phyloP scores from a whole-genome alignment of 2,888 invertebrate genomes.

The Craniophora ligustri region DNA sequence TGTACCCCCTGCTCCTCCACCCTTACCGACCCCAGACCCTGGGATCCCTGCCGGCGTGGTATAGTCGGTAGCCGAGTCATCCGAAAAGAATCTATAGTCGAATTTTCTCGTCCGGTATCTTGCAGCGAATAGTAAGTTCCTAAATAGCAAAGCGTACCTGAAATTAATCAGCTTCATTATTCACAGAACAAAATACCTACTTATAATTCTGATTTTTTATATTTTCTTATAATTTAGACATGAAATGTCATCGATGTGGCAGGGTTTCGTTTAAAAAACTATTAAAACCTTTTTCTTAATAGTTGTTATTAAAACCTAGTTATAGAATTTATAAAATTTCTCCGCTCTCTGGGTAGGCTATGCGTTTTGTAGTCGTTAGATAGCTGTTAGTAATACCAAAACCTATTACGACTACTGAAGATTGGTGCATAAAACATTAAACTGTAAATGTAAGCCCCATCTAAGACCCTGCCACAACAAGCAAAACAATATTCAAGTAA shows the following conservation, averaged over 20 bases:
- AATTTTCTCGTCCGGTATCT: neutral
- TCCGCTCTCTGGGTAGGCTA: too few species aligned
- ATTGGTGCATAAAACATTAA: too few species aligned
- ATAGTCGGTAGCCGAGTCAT: slow-evolving; percentile 17
- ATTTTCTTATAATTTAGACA: neutral
- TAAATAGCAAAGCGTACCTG: neutral
- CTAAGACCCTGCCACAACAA: too few species aligned
- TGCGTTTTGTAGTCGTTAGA: too few species aligned
- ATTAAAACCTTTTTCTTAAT: too few species aligned
- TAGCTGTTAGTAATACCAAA: too few species aligned
- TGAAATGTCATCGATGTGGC: neutral
- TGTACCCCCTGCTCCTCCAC: slow-evolving; percentile 72
- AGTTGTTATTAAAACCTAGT: too few species aligned
- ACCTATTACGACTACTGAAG: too few species aligned
- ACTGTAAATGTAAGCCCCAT: too few species aligned
- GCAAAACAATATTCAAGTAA: too few species aligned
- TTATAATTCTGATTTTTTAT: too few species aligned
- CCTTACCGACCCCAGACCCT: slow-evolving; percentile 73
- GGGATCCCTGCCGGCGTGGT: slow-evolving; percentile 50
- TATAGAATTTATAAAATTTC: too few species aligned
- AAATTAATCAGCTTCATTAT: neutral
- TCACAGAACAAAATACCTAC: neutral
- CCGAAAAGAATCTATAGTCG: slow-evolving; percentile 1
- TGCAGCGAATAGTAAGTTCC: neutral
- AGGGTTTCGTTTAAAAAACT: neutral